A percentile compares a stretch with the other conserved stretches of the same genome.
These are phyloP conservation scores for Tamias sibiricus DNA, from an alignment of 2,113 vertebrate genomes.

Conservation along the genomic window DNA sequence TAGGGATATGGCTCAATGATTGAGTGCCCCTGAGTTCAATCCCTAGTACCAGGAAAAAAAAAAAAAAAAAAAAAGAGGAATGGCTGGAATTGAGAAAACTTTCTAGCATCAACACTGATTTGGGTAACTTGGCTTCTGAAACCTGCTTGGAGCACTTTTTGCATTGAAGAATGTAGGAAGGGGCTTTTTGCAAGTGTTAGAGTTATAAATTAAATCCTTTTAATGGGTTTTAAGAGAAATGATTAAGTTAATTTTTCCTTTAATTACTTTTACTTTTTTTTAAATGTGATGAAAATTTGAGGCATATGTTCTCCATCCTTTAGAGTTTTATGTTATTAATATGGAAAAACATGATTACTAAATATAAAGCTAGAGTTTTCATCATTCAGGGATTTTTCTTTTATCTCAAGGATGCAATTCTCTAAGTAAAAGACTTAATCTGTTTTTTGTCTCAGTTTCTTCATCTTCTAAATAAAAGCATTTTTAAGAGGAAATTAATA, in stretches of 20 bases:
- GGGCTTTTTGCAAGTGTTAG: neutral
- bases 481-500: neutral
- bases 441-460: slow-evolving; percentile 23
- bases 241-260: neutral
- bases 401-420: neutral
- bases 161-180: neutral
- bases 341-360: slow-evolving; percentile 1
- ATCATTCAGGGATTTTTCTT: slow-evolving; percentile 29
- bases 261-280: neutral
- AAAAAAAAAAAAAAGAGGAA: neutral
- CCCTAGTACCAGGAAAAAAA: neutral
- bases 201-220: slow-evolving; percentile 9
- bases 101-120: neutral
- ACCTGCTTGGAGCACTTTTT: neutral
- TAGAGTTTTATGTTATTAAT: neutral
- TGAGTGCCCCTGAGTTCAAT: too few relatives aligned
- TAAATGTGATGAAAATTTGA: slow-evolving; percentile 50
- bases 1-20: too few relatives aligned
- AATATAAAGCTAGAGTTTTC: slow-evolving; percentile 22
- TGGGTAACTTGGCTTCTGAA: neutral
- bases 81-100: neutral
- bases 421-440: neutral
- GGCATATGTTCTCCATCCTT: neutral
- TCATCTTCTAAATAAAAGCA: slow-evolving; percentile 47
- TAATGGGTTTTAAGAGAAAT: slow-evolving; percentile 28